These are phyloP conservation scores for Diacarnus erythraeanus DNA, from an alignment of 37 sponge, comb jelly and placozoan genomes.

Conservation along the genomic window DNA sequence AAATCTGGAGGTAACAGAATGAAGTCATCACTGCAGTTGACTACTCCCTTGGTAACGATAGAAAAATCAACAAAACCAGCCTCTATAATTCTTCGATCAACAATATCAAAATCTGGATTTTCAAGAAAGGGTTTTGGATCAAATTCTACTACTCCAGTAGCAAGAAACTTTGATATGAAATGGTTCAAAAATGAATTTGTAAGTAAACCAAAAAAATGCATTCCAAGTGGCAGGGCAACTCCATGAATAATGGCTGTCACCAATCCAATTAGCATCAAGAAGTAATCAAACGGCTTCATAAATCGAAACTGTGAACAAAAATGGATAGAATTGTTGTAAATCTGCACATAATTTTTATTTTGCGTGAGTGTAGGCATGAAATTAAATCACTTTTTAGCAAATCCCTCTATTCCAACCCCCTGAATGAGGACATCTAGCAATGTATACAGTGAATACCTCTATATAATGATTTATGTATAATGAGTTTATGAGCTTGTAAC, in stretches of 20 bases:
- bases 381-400: no score
- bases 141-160: slow-evolving; percentile 15
- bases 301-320: slow-evolving; percentile 30
- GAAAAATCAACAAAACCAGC: slow-evolving; percentile 36
- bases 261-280: slow-evolving; percentile 31
- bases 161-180: slow-evolving; percentile 23
- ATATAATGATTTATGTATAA: no score
- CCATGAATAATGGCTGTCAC: slow-evolving; percentile 39
- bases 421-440: no score
- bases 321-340: not conserved
- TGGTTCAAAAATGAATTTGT: slow-evolving; percentile 49
- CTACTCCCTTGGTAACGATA: slow-evolving; percentile 29
- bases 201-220: slow-evolving; percentile 54
- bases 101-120: not conserved
- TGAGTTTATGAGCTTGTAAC: no score
- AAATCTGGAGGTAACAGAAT: slow-evolving; percentile 14
- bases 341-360: no score
- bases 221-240: slow-evolving; percentile 44
- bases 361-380: no score
- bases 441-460: no score
- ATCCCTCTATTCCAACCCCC: no score
- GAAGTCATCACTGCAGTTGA: slow-evolving; percentile 29
- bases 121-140: slow-evolving; percentile 15
- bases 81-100: slow-evolving; percentile 1
- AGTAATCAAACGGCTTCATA: slow-evolving; percentile 24